These are phyloP conservation scores for Melanostigma gelatinosum DNA, from an alignment of 2,113 vertebrate species.

Conservation along the genomic window DNA sequence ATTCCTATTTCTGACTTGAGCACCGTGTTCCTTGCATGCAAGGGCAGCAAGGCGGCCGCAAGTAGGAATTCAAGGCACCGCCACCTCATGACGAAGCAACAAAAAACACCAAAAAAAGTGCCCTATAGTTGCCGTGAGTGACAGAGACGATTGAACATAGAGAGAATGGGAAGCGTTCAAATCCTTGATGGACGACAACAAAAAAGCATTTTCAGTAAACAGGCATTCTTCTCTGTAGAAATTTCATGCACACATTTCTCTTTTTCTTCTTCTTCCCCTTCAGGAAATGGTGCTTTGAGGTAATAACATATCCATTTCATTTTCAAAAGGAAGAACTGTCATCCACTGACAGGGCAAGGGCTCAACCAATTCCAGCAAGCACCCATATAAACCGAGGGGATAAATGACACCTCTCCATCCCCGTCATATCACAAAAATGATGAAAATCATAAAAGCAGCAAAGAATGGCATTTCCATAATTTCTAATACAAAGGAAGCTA, in stretches of 20 bases:
- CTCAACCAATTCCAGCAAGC: slow-evolving; percentile 77
- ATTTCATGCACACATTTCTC: slow-evolving; percentile 71
- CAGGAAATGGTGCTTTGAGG: slow-evolving; percentile 81
- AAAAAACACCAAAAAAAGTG: slow-evolving; percentile 47
- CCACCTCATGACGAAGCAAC: slow-evolving; percentile 74
- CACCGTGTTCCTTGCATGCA: slow-evolving; percentile 75
- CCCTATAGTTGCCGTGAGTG: slow-evolving; percentile 59
- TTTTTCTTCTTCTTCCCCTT: slow-evolving; percentile 31
- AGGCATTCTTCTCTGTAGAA: slow-evolving; percentile 75
- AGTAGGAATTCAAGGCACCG: slow-evolving; percentile 79
- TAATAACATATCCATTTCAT: slow-evolving; percentile 81
- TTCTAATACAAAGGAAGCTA: slow-evolving; percentile 84
- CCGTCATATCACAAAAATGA: slow-evolving; percentile 71
- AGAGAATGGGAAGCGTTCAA: slow-evolving; percentile 32
- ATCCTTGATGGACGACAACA: slow-evolving; percentile 41
- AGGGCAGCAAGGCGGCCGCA: slow-evolving; percentile 53
- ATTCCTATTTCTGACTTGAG: slow-evolving; percentile 78
- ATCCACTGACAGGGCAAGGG: slow-evolving; percentile 70
- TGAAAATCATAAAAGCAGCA: slow-evolving; percentile 86
- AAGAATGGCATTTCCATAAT: slow-evolving; percentile 79
- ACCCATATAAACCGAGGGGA: slow-evolving; percentile 75
- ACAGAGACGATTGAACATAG: slow-evolving; percentile 44
- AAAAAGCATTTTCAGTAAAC: slow-evolving; percentile 53
- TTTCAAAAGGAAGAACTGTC: slow-evolving; percentile 64
- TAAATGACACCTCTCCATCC: slow-evolving; percentile 45